A percentile compares a stretch with the other conserved stretches of the same genome.
Evolutionary conservation across 1,140 invertebrate genomes (phyloP).

Genomic region (Rhagoletis zephyria): DNA sequence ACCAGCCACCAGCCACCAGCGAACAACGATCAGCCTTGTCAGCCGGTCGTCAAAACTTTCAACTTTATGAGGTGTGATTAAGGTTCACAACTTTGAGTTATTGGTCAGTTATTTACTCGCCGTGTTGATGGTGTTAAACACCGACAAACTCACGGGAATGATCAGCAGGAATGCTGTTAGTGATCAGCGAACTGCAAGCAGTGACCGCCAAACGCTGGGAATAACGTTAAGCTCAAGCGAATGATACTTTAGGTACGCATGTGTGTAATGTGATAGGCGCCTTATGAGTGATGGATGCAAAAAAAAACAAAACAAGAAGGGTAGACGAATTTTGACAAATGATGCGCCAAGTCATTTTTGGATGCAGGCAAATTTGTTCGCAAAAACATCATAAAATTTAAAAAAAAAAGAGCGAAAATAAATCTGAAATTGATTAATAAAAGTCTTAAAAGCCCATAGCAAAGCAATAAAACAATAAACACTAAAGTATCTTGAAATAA

Average conservation of each 20-base stretch:
- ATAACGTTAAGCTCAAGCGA: not conserved
- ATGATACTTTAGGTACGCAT: not conserved
- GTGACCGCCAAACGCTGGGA: not conserved
- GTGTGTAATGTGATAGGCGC: conserved; percentile 45
- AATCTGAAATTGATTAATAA: conserved; percentile 73
- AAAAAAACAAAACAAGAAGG: not conserved
- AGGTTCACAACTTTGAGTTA: conserved; percentile 28
- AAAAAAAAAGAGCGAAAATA: conserved; percentile 58
- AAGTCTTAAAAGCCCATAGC: conserved; percentile 59
- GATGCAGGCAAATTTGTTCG: conserved; percentile 41
- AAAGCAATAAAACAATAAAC: conserved; percentile 44
- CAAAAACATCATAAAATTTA: conserved; percentile 31
- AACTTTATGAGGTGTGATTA: conserved; percentile 48
- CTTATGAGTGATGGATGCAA: conserved; percentile 5
- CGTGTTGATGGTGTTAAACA: conserved; percentile 24
- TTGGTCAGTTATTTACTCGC: conserved; percentile 28
- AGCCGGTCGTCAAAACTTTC: conserved; percentile 13
- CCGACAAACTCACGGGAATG: conserved; percentile 30
- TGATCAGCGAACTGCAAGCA: not conserved
- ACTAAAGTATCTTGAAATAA: conserved; percentile 19
- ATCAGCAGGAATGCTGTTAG: conserved; percentile 11
- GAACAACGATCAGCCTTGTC: conserved; percentile 13
- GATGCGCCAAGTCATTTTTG: conserved; percentile 38
- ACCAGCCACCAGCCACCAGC: not conserved
- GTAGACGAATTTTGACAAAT: not conserved